Percentiles rank a stretch among this genome's conserved stretches.
Evolutionary conservation across 2,888 invertebrate genomes (phyloP).

Genomic region (Pristionchus mayeri): DNA sequence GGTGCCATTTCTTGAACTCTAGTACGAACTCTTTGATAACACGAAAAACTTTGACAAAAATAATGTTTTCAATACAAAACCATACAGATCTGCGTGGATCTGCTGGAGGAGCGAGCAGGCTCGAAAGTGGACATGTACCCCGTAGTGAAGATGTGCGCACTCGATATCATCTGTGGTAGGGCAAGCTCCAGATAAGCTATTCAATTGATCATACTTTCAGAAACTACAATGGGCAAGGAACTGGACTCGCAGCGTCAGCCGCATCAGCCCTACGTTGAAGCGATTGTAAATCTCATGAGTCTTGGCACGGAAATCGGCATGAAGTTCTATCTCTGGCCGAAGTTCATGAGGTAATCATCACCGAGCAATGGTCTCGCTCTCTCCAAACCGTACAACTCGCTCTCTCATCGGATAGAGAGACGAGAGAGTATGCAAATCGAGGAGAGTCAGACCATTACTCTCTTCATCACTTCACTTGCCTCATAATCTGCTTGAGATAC

Average conservation of each 20-base stretch:
- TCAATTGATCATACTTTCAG: not conserved
- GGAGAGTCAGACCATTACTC: not conserved
- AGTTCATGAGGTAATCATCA: constrained; percentile 7
- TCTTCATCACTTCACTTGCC: too few species aligned
- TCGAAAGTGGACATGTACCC: not conserved
- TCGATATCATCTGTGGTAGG: constrained; percentile 34
- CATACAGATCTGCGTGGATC: constrained; percentile 31
- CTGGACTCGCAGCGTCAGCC: constrained; percentile 2
- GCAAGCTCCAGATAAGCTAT: not conserved
- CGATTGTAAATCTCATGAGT: constrained; percentile 34
- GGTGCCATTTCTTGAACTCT: too few species aligned
- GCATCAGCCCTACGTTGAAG: constrained; percentile 18
- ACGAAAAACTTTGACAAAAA: too few species aligned
- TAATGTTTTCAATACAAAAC: too few species aligned
- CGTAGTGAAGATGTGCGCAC: constrained; percentile 38
- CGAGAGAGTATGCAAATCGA: not conserved
- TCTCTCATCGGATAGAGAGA: too few species aligned
- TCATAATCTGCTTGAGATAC: too few species aligned
- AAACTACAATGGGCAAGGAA: constrained; percentile 42
- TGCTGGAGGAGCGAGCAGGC: not conserved
- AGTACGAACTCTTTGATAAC: too few species aligned
- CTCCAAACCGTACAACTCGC: too few species aligned
- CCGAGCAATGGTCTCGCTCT: too few species aligned
- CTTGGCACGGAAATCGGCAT: constrained; percentile 22
- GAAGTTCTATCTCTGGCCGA: constrained; percentile 18